Percentiles rank a stretch among this genome's conserved stretches.
Conservation (phyloP, 2,113 vertebrate species). For the Ifrita kowaldi region DNA sequence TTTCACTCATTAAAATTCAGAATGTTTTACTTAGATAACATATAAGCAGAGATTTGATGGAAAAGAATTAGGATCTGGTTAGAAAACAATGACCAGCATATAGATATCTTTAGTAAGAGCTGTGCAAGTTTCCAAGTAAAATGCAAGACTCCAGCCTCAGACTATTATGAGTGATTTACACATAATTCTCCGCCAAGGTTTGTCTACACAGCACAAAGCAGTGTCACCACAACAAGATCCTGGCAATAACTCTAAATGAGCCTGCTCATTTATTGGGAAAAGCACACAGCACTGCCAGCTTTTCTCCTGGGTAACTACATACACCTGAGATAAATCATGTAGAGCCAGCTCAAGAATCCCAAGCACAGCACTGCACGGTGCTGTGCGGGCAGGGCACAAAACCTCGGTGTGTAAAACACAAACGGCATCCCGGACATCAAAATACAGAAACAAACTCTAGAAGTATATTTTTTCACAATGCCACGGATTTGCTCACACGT, state of each 20-base stretch:
- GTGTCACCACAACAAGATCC: background rate
- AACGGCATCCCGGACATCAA: background rate
- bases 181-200: background rate
- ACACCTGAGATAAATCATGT: background rate
- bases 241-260: background rate
- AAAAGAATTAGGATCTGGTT: background rate
- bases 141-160: background rate
- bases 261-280: background rate
- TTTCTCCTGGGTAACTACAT: background rate
- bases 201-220: background rate
- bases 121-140: background rate
- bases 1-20: background rate
- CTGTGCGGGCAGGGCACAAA: background rate
- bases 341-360: background rate
- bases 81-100: background rate
- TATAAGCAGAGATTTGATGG: background rate
- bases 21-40: background rate
- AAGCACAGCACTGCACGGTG: background rate
- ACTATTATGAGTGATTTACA: background rate
- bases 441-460: background rate
- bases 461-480: background rate
- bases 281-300: background rate
- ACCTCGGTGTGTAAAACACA: rapidly evolving
- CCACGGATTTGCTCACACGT: background rate
- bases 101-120: background rate